These are phyloP conservation scores for Hipposideros armiger DNA, from an alignment of 2,113 vertebrate species.

Conservation along the genomic window DNA sequence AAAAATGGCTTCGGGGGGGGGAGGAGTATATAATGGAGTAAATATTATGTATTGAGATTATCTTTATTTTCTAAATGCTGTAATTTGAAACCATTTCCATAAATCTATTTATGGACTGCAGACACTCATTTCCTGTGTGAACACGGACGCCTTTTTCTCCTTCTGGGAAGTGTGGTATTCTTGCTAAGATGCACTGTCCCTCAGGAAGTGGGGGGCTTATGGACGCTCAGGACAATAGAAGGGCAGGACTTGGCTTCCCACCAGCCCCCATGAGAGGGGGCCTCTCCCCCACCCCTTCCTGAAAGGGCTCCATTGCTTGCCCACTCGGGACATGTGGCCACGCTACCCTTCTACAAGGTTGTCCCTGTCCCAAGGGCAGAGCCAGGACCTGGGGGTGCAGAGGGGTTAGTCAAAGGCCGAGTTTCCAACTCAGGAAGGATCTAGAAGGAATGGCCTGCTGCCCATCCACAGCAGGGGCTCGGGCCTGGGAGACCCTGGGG, in stretches of 20 bases:
- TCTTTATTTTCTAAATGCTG: slow-evolving; percentile 97
- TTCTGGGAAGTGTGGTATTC: slow-evolving; percentile 82
- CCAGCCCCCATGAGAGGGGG: not conserved
- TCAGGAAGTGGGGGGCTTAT: slow-evolving; percentile 81
- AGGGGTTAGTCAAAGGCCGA: not conserved
- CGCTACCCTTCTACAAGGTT: not conserved
- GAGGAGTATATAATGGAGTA: slow-evolving; percentile 89
- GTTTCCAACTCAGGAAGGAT: not conserved
- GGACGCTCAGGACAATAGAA: slow-evolving; percentile 80
- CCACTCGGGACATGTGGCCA: not conserved
- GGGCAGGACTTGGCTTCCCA: slow-evolving; percentile 68
- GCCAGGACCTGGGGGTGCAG: not conserved
- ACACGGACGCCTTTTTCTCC: slow-evolving; percentile 88
- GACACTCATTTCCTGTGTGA: slow-evolving; percentile 92
- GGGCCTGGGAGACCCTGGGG: not conserved
- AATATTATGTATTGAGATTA: slow-evolving; percentile 93
- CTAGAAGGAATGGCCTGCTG: not conserved
- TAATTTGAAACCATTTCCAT: slow-evolving; percentile 91
- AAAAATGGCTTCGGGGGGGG: slow-evolving; percentile 89
- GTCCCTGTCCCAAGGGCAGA: too few species aligned
- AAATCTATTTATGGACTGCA: slow-evolving; percentile 92
- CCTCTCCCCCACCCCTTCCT: not conserved
- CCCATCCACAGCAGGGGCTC: not conserved
- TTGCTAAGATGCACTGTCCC: slow-evolving; percentile 79
- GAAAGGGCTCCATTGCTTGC: rapidly evolving